Base-by-base conservation (phyloP, 2,797 vertebrate genomes). In the Holocentrus rufus region DNA sequence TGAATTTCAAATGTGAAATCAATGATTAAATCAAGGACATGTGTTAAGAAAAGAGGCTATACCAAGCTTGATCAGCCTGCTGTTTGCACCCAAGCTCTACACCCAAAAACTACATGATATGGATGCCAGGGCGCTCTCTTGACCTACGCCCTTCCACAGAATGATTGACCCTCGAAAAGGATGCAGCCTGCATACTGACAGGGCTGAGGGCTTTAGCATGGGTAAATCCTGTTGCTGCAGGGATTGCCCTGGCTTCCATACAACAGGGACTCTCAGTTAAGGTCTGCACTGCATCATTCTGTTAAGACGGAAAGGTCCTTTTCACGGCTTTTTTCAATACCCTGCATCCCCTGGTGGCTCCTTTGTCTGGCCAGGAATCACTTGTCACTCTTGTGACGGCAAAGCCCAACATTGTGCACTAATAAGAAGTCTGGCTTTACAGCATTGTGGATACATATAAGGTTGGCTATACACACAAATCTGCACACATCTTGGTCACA, bases 321-420 rank as follows among this genome's bases (percentile, higher is more conserved):
- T 92, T 86, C 7, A 14, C 65, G 69, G 85, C 85, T 90, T 88
- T 91, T 91, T 89, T 77, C 47, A 36, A 82, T 78, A 54, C 70
- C 1, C 69, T 72, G 72, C 15, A 8, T 79, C 81, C 88, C 0
- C 10, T 34, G 69, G 84, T 80, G 81, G 86, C 73, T 70, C 71
- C 81, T 90, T 90, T 91, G 88, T 90, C 85, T 79, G 84, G 69
- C 72, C 74, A 71, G 74, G 68, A 84, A 80, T 89, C 83, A 79
- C 81, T 87, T 88, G 88, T 89, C 91, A 85, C 86, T 80, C 83
- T 69, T 87, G 83, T 88, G 86, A 88, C 85, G 82, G 81, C 81
- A 55, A 84, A 47, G 57, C 66, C 59, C 73, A 60, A 61, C 46
- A 55, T 65, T 76, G 44, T 44, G 31, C 30, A 34, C 30, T 31